A percentile compares a stretch with the other conserved stretches of the same genome.
These are phyloP conservation scores for Gymnorhina tibicen DNA, from an alignment of 2,113 vertebrate genomes.

Conservation along the genomic window DNA sequence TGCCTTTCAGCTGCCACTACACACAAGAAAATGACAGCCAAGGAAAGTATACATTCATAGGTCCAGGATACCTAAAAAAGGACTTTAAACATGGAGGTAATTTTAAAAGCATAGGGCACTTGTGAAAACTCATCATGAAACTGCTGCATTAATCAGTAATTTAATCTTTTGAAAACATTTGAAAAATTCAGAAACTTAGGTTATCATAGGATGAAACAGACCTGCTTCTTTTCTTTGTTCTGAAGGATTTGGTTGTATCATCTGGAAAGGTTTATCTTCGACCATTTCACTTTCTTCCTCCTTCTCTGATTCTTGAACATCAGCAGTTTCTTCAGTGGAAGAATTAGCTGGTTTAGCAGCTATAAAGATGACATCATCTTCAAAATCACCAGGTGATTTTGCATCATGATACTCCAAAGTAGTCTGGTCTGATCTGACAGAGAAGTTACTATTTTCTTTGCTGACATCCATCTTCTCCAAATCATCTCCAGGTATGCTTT, in stretches of 20 bases:
- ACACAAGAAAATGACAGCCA: not conserved
- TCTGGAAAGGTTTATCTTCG: not conserved
- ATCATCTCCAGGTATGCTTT: constrained; percentile 3
- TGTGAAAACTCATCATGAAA: not conserved
- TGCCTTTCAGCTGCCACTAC: not conserved
- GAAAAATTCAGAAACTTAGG: not conserved
- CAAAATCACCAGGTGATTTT: constrained; percentile 68
- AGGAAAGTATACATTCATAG: not conserved
- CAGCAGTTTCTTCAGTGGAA: not conserved
- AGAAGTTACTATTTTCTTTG: constrained; percentile 71
- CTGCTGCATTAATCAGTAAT: not conserved
- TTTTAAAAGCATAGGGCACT: not conserved
- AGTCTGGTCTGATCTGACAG: constrained; percentile 78
- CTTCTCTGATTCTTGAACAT: not conserved
- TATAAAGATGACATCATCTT: constrained; percentile 62
- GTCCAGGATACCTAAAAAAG: not conserved
- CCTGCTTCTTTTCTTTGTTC: constrained; percentile 7
- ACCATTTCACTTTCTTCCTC: not conserved
- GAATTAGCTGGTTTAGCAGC: constrained; percentile 36
- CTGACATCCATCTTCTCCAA: constrained; percentile 55
- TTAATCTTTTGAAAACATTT: not conserved
- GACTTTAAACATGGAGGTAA: not conserved
- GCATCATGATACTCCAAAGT: constrained; percentile 85
- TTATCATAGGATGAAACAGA: constrained; percentile 3
- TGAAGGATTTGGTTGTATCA: not conserved